Conservation (phyloP, 1,140 invertebrate species). For the Drosophila busckii region DNA sequence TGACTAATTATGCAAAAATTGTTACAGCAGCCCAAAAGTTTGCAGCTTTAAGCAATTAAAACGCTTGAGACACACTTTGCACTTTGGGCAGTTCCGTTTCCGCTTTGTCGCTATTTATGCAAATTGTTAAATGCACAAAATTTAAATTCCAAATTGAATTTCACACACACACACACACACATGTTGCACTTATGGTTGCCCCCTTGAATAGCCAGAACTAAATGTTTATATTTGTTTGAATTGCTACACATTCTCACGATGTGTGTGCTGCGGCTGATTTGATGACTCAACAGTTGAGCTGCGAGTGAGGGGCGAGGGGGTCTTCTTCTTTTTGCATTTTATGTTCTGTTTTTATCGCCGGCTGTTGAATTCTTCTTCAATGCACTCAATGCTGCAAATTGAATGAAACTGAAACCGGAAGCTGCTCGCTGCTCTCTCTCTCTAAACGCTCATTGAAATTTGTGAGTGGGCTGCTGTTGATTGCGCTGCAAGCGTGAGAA, state of each 20-base stretch:
- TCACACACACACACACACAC: not conserved
- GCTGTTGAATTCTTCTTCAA: not conserved
- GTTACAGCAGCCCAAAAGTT: conserved; percentile 10
- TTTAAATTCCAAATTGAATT: conserved; percentile 11
- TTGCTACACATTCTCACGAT: conserved; percentile 40
- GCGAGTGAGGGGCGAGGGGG: conserved; percentile 45
- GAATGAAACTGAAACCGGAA: conserved; percentile 57
- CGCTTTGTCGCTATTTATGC: conserved; percentile 18
- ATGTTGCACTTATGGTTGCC: no score
- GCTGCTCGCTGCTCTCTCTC: conserved; percentile 43
- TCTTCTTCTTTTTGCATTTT: conserved; percentile 53
- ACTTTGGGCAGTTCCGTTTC: conserved; percentile 19
- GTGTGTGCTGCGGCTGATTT: conserved; percentile 8
- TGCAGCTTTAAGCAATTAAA: conserved; percentile 30
- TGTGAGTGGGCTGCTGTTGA: conserved; percentile 24
- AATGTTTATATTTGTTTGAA: no score
- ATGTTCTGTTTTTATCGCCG: conserved; percentile 16
- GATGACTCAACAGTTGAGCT: conserved; percentile 56
- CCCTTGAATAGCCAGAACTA: no score
- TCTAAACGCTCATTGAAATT: no score
- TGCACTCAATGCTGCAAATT: conserved; percentile 46
- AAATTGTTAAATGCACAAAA: conserved; percentile 23
- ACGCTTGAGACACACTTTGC: conserved; percentile 42
- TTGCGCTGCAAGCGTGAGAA: no score
- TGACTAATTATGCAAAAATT: conserved; percentile 67